These are phyloP conservation scores for Dicyrtomina minuta DNA, from an alignment of 2,888 invertebrate genomes.

Conservation along the genomic window DNA sequence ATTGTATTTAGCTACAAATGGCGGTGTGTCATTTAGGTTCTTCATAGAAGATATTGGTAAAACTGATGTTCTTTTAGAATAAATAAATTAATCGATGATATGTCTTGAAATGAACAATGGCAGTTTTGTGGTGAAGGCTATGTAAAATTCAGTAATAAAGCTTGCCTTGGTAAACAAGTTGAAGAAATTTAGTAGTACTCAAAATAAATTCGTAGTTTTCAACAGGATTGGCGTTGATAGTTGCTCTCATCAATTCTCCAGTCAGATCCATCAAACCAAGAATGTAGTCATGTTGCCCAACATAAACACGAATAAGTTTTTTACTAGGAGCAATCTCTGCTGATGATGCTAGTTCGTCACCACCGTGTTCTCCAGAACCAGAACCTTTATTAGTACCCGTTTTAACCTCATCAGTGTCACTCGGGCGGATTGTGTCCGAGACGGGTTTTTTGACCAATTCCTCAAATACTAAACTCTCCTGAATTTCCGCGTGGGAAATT, in stretches of 20 bases:
- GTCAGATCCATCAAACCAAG: conserved; percentile 83
- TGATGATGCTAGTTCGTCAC: not conserved
- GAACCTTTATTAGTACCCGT: not conserved
- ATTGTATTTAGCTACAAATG: too few relatives aligned
- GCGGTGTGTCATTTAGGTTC: too few relatives aligned
- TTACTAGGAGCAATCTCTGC: not conserved
- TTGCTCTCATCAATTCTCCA: conserved; percentile 86
- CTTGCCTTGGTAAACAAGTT: conserved; percentile 30
- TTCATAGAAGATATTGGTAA: too few relatives aligned
- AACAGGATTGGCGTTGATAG: conserved; percentile 63
- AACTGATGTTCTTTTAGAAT: too few relatives aligned
- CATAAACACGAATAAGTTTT: too few relatives aligned
- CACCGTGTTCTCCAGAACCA: too few relatives aligned
- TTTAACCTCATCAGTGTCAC: not conserved
- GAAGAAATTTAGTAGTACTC: conserved; percentile 17
- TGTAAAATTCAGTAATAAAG: too few relatives aligned
- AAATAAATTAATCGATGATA: too few relatives aligned
- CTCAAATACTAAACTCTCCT: not conserved
- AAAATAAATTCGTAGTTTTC: conserved; percentile 10
- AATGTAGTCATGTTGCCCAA: conserved; percentile 64
- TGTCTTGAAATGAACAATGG: too few relatives aligned
- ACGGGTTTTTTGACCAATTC: not conserved
- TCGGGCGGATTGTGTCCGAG: too few relatives aligned
- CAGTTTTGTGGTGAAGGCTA: too few relatives aligned
- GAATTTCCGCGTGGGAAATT: conserved; percentile 1